A percentile compares a stretch with the other conserved stretches of the same genome.
Conservation (phyloP, 2,797 vertebrate genomes). For the Centropyge bicolor region DNA sequence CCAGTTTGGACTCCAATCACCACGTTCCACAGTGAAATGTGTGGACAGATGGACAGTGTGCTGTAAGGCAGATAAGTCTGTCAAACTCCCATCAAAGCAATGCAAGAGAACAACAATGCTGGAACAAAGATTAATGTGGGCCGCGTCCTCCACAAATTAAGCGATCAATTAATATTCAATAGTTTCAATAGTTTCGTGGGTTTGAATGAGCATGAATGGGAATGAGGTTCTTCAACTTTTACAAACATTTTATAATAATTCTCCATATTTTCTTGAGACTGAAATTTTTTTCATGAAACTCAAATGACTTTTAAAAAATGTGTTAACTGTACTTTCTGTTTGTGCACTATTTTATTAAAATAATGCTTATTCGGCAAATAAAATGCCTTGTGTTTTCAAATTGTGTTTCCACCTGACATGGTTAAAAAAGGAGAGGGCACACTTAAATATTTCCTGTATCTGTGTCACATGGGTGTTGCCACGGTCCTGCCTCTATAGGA, state of each 20-base stretch:
- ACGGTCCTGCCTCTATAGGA: too few species aligned
- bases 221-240: fast-evolving
- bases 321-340: neutral
- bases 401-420: neutral
- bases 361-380: neutral
- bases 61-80: slow-evolving; percentile 51
- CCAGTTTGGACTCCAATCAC: slow-evolving; percentile 60
- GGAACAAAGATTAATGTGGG: slow-evolving; percentile 72
- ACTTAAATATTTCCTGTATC: too few species aligned
- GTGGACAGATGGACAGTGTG: slow-evolving; percentile 73
- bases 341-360: neutral
- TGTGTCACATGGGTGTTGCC: too few species aligned
- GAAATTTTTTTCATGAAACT: neutral
- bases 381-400: neutral
- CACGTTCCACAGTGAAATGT: slow-evolving; percentile 23
- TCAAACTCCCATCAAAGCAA: slow-evolving; percentile 57
- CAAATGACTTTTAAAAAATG: neutral
- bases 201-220: slow-evolving; percentile 3
- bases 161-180: slow-evolving; percentile 45
- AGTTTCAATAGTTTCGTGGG: neutral
- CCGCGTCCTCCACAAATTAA: slow-evolving; percentile 31
- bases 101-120: slow-evolving; percentile 31
- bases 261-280: neutral
- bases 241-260: neutral
- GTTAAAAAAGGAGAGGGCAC: too few species aligned